These are phyloP conservation scores for Ophioninae sp. DNA, from an alignment of 2,888 invertebrate genomes.

Conservation along the genomic window DNA sequence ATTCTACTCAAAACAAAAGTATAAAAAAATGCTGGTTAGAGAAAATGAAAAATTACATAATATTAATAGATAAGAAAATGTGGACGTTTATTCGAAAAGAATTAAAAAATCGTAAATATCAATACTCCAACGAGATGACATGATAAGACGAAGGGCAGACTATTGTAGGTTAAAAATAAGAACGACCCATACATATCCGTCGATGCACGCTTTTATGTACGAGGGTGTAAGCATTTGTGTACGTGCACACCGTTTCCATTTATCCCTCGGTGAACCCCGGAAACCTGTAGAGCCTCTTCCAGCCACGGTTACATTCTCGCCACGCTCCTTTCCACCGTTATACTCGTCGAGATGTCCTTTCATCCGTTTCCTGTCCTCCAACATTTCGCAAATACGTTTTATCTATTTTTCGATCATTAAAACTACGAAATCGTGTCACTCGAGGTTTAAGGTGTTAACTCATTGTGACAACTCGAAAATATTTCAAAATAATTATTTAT, in stretches of 20 bases:
- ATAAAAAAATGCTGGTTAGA: too few relatives aligned
- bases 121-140: too few relatives aligned
- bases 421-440: neutral
- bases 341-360: conserved; percentile 3
- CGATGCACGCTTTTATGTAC: neutral
- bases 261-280: conserved; percentile 23
- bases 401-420: neutral
- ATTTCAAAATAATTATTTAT: too few relatives aligned
- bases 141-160: too few relatives aligned
- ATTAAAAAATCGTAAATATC: too few relatives aligned
- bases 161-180: too few relatives aligned
- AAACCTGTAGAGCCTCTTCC: conserved; percentile 55
- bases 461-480: too few relatives aligned
- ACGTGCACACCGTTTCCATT: conserved; percentile 11
- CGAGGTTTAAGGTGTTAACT: neutral
- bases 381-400: neutral
- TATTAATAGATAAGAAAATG: too few relatives aligned
- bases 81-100: too few relatives aligned
- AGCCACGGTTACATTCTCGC: conserved; percentile 13
- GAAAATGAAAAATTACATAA: too few relatives aligned
- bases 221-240: neutral
- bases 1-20: too few relatives aligned
- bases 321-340: neutral
- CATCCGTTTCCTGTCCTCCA: neutral
- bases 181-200: too few relatives aligned